Conservation (phyloP, 2,797 vertebrate genomes). For the Tinamus major region DNA sequence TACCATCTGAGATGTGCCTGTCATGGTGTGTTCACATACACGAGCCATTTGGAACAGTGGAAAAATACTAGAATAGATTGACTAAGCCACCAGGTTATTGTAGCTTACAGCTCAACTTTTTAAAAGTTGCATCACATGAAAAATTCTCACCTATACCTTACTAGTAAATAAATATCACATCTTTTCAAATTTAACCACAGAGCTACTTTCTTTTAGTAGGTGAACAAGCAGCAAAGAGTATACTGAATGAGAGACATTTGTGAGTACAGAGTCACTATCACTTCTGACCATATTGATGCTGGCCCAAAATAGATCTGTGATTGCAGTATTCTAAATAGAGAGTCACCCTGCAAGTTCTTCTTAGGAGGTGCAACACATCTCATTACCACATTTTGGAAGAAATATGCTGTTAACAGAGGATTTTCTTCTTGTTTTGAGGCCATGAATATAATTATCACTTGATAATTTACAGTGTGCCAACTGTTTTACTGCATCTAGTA, state of each 20-base stretch:
- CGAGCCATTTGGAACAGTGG: slow-evolving; percentile 47
- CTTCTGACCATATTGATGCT: slow-evolving; percentile 53
- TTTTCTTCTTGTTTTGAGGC: slow-evolving; percentile 78
- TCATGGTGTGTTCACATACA: slow-evolving; percentile 35
- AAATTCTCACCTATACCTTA: not conserved
- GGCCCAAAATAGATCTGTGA: slow-evolving; percentile 67
- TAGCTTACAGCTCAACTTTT: slow-evolving; percentile 31
- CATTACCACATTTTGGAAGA: slow-evolving; percentile 74
- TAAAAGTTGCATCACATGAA: slow-evolving; percentile 1
- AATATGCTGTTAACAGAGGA: slow-evolving; percentile 73
- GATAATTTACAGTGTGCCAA: slow-evolving; percentile 78
- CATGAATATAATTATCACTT: slow-evolving; percentile 79
- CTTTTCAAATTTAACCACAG: slow-evolving; percentile 15
- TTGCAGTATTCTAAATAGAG: slow-evolving; percentile 67
- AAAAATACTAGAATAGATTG: slow-evolving; percentile 58
- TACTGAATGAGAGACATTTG: slow-evolving; percentile 51
- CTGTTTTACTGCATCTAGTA: slow-evolving; percentile 72
- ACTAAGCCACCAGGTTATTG: slow-evolving; percentile 27
- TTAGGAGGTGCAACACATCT: slow-evolving; percentile 73
- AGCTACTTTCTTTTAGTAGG: slow-evolving; percentile 13
- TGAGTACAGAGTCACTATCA: slow-evolving; percentile 36
- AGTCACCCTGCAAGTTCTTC: slow-evolving; percentile 69
- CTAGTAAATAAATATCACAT: not conserved
- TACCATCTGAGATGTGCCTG: slow-evolving; percentile 41
- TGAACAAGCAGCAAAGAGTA: slow-evolving; percentile 37